Evolutionary conservation across 2,113 vertebrate species (phyloP).

Genomic region (Peromyscus leucopus): DNA sequence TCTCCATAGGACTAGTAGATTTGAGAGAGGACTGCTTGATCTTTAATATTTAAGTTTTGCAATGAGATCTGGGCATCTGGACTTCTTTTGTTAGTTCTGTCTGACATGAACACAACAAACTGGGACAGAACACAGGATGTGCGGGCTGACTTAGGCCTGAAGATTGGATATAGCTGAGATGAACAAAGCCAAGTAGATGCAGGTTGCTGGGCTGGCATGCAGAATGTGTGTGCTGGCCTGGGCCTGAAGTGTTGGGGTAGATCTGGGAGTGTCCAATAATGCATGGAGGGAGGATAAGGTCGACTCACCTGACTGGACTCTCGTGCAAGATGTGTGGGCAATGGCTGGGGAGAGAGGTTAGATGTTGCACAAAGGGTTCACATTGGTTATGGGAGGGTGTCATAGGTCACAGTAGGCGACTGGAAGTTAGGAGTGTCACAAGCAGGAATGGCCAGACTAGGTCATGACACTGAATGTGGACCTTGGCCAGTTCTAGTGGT

Average conservation of each 20-base stretch:
- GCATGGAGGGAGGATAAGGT: too few species aligned
- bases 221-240: neutral
- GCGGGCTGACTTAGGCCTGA: neutral
- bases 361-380: neutral
- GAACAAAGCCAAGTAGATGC: neutral
- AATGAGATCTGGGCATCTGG: neutral
- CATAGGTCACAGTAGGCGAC: too few species aligned
- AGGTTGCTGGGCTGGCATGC: neutral
- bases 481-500: neutral
- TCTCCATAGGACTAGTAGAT: neutral
- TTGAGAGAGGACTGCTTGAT: neutral
- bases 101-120: neutral
- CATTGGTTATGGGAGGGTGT: neutral
- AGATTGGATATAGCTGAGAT: neutral
- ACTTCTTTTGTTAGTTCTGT: neutral
- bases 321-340: too few species aligned
- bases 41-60: neutral
- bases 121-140: neutral
- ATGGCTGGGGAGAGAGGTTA: neutral
- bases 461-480: neutral
- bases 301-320: too few species aligned
- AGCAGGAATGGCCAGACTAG: neutral
- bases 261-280: too few species aligned
- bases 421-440: neutral
- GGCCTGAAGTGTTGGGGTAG: too few species aligned